Conservation (phyloP, 1,140 invertebrate species). For the Caligus rogercresseyi region DNA sequence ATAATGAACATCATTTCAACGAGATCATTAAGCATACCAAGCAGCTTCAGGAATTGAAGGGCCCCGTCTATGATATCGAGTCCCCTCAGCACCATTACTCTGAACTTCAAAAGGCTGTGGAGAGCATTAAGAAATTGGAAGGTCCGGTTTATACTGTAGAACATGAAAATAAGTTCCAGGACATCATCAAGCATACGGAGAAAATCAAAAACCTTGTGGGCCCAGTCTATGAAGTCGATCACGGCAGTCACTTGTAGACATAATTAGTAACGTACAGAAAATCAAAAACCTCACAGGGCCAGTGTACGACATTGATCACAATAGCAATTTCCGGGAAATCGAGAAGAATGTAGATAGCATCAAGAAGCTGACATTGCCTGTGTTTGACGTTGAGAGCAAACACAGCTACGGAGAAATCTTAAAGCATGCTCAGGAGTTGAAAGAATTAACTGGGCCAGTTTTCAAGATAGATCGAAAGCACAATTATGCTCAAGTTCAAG, state of each 20-base stretch:
- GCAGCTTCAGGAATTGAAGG: constrained; percentile 4
- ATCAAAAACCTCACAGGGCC: constrained; percentile 18
- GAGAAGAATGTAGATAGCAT: constrained; percentile 2
- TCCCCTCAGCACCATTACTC: constrained; percentile 13
- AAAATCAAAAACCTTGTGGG: constrained; percentile 16
- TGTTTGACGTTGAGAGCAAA: constrained; percentile 17
- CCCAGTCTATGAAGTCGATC: constrained; percentile 16
- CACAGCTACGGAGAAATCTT: constrained; percentile 11
- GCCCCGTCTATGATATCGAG: constrained; percentile 11
- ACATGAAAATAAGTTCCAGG: constrained; percentile 3
- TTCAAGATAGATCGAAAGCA: constrained; percentile 18
- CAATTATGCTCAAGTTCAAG: constrained; percentile 9
- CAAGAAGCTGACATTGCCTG: constrained; percentile 7
- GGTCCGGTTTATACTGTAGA: constrained; percentile 15
- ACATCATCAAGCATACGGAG: constrained; percentile 7
- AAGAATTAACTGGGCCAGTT: constrained; percentile 8
- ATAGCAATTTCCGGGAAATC: constrained; percentile 13
- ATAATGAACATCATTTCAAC: constrained; percentile 13
- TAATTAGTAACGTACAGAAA: not conserved
- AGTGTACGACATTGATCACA: constrained; percentile 14
- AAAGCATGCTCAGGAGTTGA: constrained; percentile 5
- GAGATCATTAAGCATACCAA: constrained; percentile 9
- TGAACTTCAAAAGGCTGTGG: constrained; percentile 8
- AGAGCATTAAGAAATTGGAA: constrained; percentile 12
- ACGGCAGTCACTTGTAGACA: constrained; percentile 16